These are phyloP conservation scores for Puffinus mauretanicus DNA, from an alignment of 2,113 vertebrate species.

Conservation along the genomic window DNA sequence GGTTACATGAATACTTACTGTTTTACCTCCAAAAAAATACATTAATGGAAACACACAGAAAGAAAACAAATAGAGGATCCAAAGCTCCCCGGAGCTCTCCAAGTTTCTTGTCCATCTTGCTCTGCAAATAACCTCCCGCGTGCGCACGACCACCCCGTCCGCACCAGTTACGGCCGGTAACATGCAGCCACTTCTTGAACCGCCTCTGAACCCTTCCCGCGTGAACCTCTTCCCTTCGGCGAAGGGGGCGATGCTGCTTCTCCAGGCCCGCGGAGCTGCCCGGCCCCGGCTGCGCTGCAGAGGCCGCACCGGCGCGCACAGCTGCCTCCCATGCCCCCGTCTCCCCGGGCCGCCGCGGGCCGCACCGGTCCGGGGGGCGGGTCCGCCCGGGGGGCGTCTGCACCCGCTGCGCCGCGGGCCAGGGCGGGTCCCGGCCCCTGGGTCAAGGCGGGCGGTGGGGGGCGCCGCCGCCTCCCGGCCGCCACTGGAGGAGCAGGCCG, in stretches of 20 bases:
- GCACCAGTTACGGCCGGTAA: background rate
- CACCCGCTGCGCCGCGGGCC: background rate
- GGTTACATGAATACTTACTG: background rate
- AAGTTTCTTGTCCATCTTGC: rapidly evolving
- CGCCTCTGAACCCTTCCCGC: rapidly evolving
- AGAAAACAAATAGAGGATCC: background rate
- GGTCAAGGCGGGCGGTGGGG: too few relatives aligned
- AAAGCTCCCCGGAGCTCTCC: background rate
- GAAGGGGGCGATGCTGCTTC: background rate
- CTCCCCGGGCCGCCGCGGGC: background rate
- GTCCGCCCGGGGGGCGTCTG: background rate
- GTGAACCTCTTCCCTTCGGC: rapidly evolving
- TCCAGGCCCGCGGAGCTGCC: background rate
- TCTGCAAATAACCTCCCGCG: background rate
- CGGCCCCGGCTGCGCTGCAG: background rate
- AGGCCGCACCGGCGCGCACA: background rate
- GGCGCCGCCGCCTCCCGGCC: too few relatives aligned
- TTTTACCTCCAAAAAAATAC: background rate
- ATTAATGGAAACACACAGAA: background rate
- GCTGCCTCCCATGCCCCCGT: background rate
- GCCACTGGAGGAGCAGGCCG: too few relatives aligned
- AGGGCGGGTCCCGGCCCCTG: too few relatives aligned
- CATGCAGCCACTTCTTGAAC: rapidly evolving
- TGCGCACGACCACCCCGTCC: rapidly evolving
- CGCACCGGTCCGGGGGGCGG: background rate